Base-by-base conservation (phyloP, 2,797 vertebrate species). In the Mormyrus hasselquistii region DNA sequence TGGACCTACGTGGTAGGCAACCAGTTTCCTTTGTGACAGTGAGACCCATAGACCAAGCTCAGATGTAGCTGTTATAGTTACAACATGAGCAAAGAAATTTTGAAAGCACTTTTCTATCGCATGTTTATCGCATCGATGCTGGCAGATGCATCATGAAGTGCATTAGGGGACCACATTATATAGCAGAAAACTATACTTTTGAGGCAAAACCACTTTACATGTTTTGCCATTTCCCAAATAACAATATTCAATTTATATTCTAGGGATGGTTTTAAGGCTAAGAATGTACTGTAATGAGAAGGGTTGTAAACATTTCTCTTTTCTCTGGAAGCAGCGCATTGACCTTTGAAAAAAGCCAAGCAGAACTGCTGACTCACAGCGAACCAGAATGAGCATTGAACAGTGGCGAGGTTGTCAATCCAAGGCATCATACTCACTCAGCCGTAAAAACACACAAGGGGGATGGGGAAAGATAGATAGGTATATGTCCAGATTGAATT, bases 331-430 rank as follows among this genome's bases (percentile, higher is more conserved):
- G 87, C 57, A 90, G 87, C 87, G 88, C 53, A 90, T 89, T 91
- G 10, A 65, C 86, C 19, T 87, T 59, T 59, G 6, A 84, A 29
- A 57, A 59, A 14, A 57, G 85, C 14, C 89, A 89, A 89, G 87
- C 87, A 90, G 90, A 88, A 92, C 90, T 92, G 92, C 90, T 91
- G 90, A 91, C 89, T 91, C 87, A 88, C 90, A 90, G 91, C 92
- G 92, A 93, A 92, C 50, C 90, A 90, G 90, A 91, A 89, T 89
- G 89, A 89, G 88, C 89, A 59, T 57, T 91, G 90, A 92, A 88
- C 88, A 41, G 44, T 91, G 90, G 91, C 92, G 91, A 91, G 90
- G 91, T 87, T 87, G 89, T 92, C 92, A 92, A 92, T 91, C 91
- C 85, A 89, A 88, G 91, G 93, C 91, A 90, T 90, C 90, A 91